Base-by-base conservation (phyloP, 1,140 invertebrate genomes). In the Pantala flavescens region DNA sequence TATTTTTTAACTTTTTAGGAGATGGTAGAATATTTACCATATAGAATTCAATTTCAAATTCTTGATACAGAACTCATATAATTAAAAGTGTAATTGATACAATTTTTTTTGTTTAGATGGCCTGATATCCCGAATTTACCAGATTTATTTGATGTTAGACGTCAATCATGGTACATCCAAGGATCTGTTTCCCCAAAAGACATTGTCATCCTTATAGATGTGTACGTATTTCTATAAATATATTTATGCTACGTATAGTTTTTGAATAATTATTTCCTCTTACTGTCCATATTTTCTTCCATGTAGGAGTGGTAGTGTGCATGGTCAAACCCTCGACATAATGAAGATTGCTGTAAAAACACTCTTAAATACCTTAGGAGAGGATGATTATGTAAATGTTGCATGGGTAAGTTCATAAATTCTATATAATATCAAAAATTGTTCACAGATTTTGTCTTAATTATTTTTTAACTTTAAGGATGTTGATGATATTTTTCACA, bases 361-460 rank as follows among this genome's bases (percentile, higher is more conserved):
- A 75, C 87, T 91, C 70, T 79, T 91, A 70, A 87, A 90, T 43
- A 91, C 90, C 7, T 83, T 91, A 9, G 88, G 84, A 74, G 88
- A 90, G 78, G 87, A 91, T 80, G 90, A 91, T 79, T 90, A 87
- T 81, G 88, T 91, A 76, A 88, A 89, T 78, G 84, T 90, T 75
- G 87, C 88, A 21, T 90, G 1, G 87, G 84, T 77, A 86, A 88
- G 79, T 84, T 88, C 78, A 88, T 88, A 2, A 36, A 77, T 88
- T 71, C n/a, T n/a, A n/a, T n/a, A n/a, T 5, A 85, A 80, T 87
- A 89, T n/a, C n/a, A n/a, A n/a, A n/a, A n/a, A n/a, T n/a, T n/a
- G n/a, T n/a, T n/a, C n/a, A n/a, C 76, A 89, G 89, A 79, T 83
- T 89, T 55, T 83, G 87, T 63, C 78, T 79, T 76, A 71, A 73